Evolutionary conservation across 2,797 vertebrate species (phyloP), one percentile per base, ranked within the genome.

Genomic region (Amazona finschi): DNA sequence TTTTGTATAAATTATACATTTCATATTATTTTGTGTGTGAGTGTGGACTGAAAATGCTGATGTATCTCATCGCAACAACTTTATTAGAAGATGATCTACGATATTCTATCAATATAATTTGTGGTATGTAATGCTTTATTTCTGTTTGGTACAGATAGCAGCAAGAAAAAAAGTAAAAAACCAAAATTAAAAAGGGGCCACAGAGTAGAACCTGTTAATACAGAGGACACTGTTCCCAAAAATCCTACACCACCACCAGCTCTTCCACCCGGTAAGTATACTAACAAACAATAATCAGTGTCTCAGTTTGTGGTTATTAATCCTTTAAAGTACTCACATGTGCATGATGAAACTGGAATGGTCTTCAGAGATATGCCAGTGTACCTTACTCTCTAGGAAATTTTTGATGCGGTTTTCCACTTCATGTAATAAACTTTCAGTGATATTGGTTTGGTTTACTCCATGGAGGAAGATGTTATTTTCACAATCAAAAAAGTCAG

Each of bases 121-220:
- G 13, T 47, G 14, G 41, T 77, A 39, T 6, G 10, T 93, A 31
- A 61, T 75, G 17, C 43, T 58, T 46, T 86, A 14, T 92, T 95
- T 92, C 58, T 88, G 15, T 80, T 97, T 94, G n/a, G 78, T 67
- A 73, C 92, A 92, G 98, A 98, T 80, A 98, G 97, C 53, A 96
- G 77, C 94, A 99, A 98, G 96, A 99, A 99, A 98, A 99, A 98
- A 97, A 95, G 64, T 41, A 99, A 98, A 96, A 99, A 98, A 95
- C 91, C 98, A n/a, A 98, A 98, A 85, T 98, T 99, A 80, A 99
- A 98, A 98, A 98, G 99, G 86, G 99, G 98, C 90, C 98, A 99
- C 97, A 97, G 98, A 64, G 98, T 99, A 46, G 99, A 99, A 93
- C 99, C 99, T 15, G 93, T 99, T 77, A 98, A 97, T 94, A 70